Base-by-base conservation (phyloP, 2,113 vertebrate species). In the Xenopus borealis region DNA sequence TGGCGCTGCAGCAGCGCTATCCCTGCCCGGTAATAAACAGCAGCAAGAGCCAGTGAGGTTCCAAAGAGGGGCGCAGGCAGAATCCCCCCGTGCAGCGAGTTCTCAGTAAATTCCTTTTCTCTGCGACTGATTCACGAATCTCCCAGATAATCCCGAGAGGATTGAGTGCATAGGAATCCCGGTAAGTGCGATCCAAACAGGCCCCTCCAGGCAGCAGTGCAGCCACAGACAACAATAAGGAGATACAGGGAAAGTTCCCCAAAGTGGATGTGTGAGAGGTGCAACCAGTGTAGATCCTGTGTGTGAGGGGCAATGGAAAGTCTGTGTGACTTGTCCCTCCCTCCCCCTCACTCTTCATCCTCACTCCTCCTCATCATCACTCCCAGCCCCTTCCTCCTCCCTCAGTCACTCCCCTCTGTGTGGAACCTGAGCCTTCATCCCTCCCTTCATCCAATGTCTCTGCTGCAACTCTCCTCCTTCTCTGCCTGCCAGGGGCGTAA, bases 241-340 rank as follows among this genome's bases (percentile, higher is more conserved):
- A 9, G 3, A 17, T 44, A 63, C 40, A 55, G 7, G 13, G 33
- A 52, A 77, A 30, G n/a, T 63, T 64, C 59, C 17, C 74, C 33
- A 44, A 69, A 69, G 74, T 77, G 67, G 27, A 76, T 66, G 69
- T 58, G 55, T 62, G 66, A 69, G 64, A 69, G 63, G 72, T 63
- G 73, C 47, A 63, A 47, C 45, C 66, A 63, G 67, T 57, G 59
- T 67, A 70, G 47, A 18, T 52, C 66, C 74, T 27, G 66, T 27
- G 59, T 64, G 20, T 77, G 46, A 69, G 19, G 27, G 46, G 74
- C 74, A 70, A 77, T 77, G 74, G 74, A 77, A 77, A 77, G 74
- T 77, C 47, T 40, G 67, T n/a, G 12, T n/a, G 74, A n/a, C 72
- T 75, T 76, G 23, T 67, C 50, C 62, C 74, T 53, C 33, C 69